A percentile compares a stretch with the other conserved stretches of the same genome.
Evolutionary conservation across 1,140 invertebrate species (phyloP).

Genomic region (Brachionus angularis): DNA sequence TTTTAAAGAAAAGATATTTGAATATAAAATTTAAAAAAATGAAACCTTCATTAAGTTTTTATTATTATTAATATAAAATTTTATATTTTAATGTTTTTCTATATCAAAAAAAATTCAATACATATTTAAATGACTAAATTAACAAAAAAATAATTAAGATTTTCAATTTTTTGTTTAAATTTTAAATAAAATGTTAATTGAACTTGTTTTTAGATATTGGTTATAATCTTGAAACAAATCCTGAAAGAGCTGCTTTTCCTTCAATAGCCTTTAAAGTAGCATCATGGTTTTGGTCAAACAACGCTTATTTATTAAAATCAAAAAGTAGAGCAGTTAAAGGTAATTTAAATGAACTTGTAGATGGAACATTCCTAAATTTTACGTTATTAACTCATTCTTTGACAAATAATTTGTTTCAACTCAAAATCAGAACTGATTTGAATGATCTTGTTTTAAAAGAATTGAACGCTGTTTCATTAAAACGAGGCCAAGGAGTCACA

Average conservation of each 20-base stretch:
- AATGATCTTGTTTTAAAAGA: background rate
- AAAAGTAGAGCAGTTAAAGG: background rate
- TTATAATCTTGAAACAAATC: background rate
- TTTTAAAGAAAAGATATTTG: no score
- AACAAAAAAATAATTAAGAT: no score
- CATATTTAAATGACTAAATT: no score
- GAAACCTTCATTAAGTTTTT: no score
- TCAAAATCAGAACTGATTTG: background rate
- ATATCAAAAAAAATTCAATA: no score
- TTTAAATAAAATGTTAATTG: no score
- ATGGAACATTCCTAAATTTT: slow-evolving; percentile 17
- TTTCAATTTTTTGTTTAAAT: no score
- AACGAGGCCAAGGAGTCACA: background rate
- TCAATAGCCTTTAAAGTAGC: slow-evolving; percentile 9
- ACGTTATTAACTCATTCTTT: background rate
- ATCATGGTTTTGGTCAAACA: slow-evolving; percentile 3
- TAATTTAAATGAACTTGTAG: background rate
- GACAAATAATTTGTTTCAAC: background rate
- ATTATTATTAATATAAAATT: no score
- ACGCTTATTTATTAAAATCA: background rate
- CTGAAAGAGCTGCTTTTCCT: slow-evolving; percentile 13
- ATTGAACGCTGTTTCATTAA: background rate
- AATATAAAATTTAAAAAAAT: no score
- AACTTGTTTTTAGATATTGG: background rate
- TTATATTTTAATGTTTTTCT: no score